Conservation (phyloP, 2,797 vertebrate genomes). For the Anomalospiza imberbis region DNA sequence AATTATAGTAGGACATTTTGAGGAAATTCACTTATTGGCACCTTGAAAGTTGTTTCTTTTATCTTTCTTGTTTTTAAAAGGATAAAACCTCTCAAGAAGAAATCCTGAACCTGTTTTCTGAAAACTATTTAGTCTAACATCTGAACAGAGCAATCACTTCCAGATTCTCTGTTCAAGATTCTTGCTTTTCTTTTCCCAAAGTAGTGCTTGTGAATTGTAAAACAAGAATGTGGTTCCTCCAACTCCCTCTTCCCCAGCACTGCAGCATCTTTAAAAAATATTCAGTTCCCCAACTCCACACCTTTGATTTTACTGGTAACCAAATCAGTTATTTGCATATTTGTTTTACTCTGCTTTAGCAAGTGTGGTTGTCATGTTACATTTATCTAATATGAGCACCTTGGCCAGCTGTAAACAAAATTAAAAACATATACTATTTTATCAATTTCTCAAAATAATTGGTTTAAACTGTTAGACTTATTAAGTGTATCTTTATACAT, state of each 20-base stretch:
- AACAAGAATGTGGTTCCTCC: background rate
- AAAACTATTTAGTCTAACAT: background rate
- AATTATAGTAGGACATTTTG: conserved; percentile 25
- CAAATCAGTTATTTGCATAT: conserved; percentile 22
- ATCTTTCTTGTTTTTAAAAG: background rate
- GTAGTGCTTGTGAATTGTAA: background rate
- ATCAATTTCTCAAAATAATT: conserved; percentile 28
- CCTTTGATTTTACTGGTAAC: background rate
- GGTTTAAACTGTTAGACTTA: background rate
- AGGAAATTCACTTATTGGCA: conserved; percentile 19
- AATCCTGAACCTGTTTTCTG: background rate
- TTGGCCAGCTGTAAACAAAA: conserved; percentile 22
- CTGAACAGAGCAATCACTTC: background rate
- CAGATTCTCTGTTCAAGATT: background rate
- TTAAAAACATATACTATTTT: background rate
- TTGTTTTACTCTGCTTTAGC: background rate
- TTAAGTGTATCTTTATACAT: conserved; percentile 18
- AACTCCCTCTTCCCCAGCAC: background rate
- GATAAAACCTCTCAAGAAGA: background rate
- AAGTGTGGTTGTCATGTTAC: background rate
- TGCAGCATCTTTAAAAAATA: background rate
- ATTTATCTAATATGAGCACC: background rate
- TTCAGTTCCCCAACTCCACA: background rate
- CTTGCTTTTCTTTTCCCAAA: background rate
- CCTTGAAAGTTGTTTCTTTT: conserved; percentile 29